Evolutionary conservation across 2,888 invertebrate genomes (phyloP).

Genomic region (Nemoura dubitans): DNA sequence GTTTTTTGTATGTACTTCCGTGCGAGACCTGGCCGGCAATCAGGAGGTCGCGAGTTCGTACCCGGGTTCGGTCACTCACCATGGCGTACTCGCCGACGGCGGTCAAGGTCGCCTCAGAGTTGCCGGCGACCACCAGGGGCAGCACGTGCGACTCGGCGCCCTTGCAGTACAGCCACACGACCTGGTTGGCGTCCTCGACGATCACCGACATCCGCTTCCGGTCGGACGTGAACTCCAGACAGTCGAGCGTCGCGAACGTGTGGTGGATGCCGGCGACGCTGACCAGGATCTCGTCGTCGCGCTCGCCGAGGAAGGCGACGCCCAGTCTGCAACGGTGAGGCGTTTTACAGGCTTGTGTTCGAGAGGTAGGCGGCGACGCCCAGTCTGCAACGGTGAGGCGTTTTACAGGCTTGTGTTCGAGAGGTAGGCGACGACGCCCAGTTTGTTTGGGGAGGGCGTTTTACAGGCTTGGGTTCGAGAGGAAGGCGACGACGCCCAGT

Average conservation of each 20-base stretch:
- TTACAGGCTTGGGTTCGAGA: no score
- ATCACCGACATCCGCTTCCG: conserved; percentile 93
- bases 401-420: no score
- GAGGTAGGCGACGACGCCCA: conserved; percentile 72
- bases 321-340: conserved; percentile 62
- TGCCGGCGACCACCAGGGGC: conserved; percentile 65
- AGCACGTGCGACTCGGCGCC: conserved; percentile 84
- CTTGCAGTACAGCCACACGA: conserved; percentile 79
- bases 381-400: conserved; percentile 51
- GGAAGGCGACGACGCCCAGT: conserved; percentile 69
- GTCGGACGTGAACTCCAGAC: conserved; percentile 89
- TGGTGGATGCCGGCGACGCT: conserved; percentile 59
- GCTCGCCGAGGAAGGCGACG: conserved; percentile 64
- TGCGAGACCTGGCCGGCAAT: no score
- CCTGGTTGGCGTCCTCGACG: conserved; percentile 72
- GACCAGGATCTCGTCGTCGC: conserved; percentile 60
- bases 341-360: no score
- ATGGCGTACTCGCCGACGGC: conserved; percentile 66
- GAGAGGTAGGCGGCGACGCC: no score
- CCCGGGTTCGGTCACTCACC: no score
- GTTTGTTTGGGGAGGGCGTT: conserved; percentile 50
- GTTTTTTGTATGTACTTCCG: no score
- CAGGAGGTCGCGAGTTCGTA: no score
- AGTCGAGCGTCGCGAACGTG: conserved; percentile 74
- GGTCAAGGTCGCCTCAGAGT: conserved; percentile 57